Base-by-base conservation (phyloP, 2,888 invertebrate species). In the Bedellia somnulentella region DNA sequence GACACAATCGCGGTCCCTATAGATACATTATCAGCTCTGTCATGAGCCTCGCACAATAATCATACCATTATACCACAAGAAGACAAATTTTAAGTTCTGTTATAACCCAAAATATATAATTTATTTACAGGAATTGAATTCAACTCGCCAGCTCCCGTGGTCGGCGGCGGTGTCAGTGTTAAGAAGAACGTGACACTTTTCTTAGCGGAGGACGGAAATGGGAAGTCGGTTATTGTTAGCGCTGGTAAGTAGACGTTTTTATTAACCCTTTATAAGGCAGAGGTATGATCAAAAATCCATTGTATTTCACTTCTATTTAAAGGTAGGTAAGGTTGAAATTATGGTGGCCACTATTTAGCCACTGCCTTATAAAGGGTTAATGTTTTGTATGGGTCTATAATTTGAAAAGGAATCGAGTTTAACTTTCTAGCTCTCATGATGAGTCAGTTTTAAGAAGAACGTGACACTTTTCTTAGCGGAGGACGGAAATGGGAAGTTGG, bases 401-500 rank as follows among this genome's bases (percentile, higher is more conserved):
- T n/a, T n/a, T n/a, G n/a, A n/a, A n/a, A n/a, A 76, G 77, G 75
- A 27, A 71, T 77, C 43, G 71, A 73, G 43, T 77, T 76, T 51
- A 70, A 60, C 44, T 70, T 66, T 33, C 45, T 52, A 2, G 63
- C 73, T 29, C 67, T 68, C 0, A 57, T 57, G 0, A 58, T 63
- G 47, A 4, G 61, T 70, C 2, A 49, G 55, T 5, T 52, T 77
- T 4, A 66, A 63, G 27, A 68, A 75, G 38, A 73, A 70, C 18
- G 68, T 76, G 1, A 70, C 73, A 0, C 40, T 77, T 17, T 71
- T 77, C 42, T 42, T 77, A 0, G 73, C 76, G 2, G 77, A 77
- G 34, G 77, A 77, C 21, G 77, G 77, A 0, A 77, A 77, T 13
- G 77, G 77, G 0, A 73, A 71, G 26, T 76, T 76, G 0, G 76